Conservation (phyloP, 2,888 invertebrate genomes). For the Cabera pusaria region DNA sequence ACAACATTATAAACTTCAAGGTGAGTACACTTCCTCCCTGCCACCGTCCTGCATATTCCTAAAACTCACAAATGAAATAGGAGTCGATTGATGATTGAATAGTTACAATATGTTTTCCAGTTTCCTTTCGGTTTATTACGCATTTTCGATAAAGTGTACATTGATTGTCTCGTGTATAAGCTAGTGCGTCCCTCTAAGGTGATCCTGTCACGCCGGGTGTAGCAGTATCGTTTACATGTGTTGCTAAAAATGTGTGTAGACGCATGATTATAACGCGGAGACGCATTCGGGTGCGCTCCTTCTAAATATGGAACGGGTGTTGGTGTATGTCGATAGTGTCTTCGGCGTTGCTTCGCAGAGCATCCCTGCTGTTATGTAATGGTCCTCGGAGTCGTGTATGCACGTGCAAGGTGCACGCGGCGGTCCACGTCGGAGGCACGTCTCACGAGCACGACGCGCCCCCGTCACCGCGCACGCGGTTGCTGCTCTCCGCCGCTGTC, state of each 20-base stretch:
- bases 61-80: slow-evolving; percentile 18
- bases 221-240: slow-evolving; percentile 76
- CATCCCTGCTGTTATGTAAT: slow-evolving; percentile 71
- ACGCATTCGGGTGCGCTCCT: slow-evolving; percentile 72
- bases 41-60: slow-evolving; percentile 10
- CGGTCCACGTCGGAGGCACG: slow-evolving; percentile 70
- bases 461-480: slow-evolving; percentile 39
- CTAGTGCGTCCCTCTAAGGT: slow-evolving; percentile 39
- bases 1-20: slow-evolving; percentile 53
- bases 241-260: slow-evolving; percentile 78
- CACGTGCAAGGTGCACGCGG: slow-evolving; percentile 75
- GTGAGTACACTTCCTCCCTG: slow-evolving; percentile 47
- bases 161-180: slow-evolving; percentile 36
- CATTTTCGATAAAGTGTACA: slow-evolving; percentile 57
- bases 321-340: slow-evolving; percentile 56
- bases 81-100: slow-evolving; percentile 40
- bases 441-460: slow-evolving; percentile 39
- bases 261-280: slow-evolving; percentile 65
- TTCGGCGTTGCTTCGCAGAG: slow-evolving; percentile 47
- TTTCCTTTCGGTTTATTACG: slow-evolving; percentile 55
- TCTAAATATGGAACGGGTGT: slow-evolving; percentile 79
- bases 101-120: slow-evolving; percentile 45
- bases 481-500: slow-evolving; percentile 29
- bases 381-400: slow-evolving; percentile 57
- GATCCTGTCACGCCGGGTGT: slow-evolving; percentile 39